These are phyloP conservation scores for Dryobota labecula DNA, from an alignment of 2,888 invertebrate genomes.

Conservation along the genomic window DNA sequence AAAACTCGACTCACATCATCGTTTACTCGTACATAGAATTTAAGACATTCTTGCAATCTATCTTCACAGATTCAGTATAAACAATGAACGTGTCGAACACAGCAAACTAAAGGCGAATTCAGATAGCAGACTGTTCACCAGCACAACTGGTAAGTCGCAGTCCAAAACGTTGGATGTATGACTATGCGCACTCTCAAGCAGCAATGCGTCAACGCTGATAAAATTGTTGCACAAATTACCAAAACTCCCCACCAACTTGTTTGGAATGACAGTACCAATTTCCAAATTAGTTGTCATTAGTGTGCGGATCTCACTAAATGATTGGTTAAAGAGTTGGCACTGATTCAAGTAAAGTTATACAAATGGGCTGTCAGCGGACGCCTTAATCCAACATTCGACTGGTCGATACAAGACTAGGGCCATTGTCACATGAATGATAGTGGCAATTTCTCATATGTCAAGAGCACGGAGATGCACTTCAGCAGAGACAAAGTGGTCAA, in stretches of 20 bases:
- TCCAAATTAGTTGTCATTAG: background rate
- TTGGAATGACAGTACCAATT: background rate
- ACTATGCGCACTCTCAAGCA: background rate
- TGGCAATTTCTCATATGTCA: slow-evolving; percentile 37
- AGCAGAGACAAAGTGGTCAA: slow-evolving; percentile 24
- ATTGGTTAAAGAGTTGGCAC: background rate
- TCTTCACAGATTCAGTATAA: slow-evolving; percentile 6
- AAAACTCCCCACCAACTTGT: background rate
- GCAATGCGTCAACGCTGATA: background rate
- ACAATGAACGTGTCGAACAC: background rate
- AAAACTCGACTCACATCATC: slow-evolving; percentile 20
- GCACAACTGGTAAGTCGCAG: background rate
- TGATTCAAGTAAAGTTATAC: slow-evolving; percentile 1
- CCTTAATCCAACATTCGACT: slow-evolving; percentile 8
- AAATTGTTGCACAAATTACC: background rate
- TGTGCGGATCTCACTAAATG: background rate
- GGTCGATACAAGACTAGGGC: slow-evolving; percentile 10
- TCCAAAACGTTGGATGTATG: background rate
- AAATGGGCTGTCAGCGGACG: background rate
- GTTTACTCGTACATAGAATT: too few species aligned
- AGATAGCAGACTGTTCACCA: background rate
- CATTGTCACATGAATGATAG: slow-evolving; percentile 21
- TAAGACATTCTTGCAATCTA: background rate
- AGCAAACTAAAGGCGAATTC: background rate
- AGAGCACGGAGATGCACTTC: slow-evolving; percentile 1